Evolutionary conservation across 1,140 invertebrate genomes (phyloP).

Genomic region (Aphelinus certus): DNA sequence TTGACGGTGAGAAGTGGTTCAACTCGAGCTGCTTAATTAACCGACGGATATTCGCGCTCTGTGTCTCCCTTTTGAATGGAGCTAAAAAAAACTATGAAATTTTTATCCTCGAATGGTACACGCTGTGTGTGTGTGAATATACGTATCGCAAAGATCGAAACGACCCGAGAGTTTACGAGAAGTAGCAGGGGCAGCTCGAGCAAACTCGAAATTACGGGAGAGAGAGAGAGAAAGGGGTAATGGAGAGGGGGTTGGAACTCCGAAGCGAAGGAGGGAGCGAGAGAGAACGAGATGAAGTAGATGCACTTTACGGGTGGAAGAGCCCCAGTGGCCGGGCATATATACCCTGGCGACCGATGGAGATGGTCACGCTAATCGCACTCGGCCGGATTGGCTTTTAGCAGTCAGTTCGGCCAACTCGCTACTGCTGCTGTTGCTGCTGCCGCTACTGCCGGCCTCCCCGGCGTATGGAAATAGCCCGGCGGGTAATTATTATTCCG

Average conservation of each 20-base stretch:
- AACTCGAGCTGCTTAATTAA: too few species aligned
- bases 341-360: not conserved
- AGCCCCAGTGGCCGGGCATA: too few species aligned
- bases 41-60: too few species aligned
- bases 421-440: not conserved
- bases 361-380: conserved; percentile 55
- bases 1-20: too few species aligned
- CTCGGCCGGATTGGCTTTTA: conserved; percentile 52
- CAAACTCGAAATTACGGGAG: conserved; percentile 15
- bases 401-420: conserved; percentile 43
- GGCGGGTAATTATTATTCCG: conserved; percentile 24
- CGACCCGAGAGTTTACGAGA: too few species aligned
- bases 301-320: conserved; percentile 15
- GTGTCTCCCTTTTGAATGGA: too few species aligned
- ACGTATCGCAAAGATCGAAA: too few species aligned
- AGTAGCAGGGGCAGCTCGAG: too few species aligned
- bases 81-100: too few species aligned
- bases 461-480: conserved; percentile 34
- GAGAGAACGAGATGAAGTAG: conserved; percentile 10
- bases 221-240: not conserved
- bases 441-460: not conserved
- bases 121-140: too few species aligned
- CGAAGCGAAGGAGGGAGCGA: not conserved
- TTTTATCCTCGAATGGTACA: too few species aligned
- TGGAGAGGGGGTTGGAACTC: not conserved